phyloP scores from a whole-genome alignment of 2,888 invertebrate species.

The Brenthis daphne region DNA sequence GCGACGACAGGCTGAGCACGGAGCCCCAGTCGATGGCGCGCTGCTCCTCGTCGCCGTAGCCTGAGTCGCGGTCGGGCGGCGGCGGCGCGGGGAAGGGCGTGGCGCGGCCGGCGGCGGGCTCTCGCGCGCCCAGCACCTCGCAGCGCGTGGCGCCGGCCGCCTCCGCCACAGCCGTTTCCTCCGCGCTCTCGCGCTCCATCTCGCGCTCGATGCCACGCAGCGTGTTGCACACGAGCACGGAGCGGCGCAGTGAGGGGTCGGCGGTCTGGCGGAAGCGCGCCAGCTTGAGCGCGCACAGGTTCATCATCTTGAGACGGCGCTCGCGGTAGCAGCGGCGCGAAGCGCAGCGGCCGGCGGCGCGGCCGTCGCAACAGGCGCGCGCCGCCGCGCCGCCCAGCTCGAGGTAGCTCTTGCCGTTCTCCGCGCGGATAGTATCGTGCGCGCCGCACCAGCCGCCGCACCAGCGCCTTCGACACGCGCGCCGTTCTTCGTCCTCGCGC shows the following conservation, averaged over 20 bases:
- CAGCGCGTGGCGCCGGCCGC: slow-evolving; percentile 81
- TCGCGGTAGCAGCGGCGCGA: slow-evolving; percentile 92
- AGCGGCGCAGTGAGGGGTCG: slow-evolving; percentile 93
- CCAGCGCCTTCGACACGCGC: slow-evolving; percentile 81
- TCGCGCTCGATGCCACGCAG: slow-evolving; percentile 93
- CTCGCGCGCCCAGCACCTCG: slow-evolving; percentile 79
- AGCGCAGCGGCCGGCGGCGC: slow-evolving; percentile 88
- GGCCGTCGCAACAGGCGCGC: slow-evolving; percentile 89
- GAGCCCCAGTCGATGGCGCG: slow-evolving; percentile 96
- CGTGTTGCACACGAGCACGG: slow-evolving; percentile 96
- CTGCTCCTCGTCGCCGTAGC: slow-evolving; percentile 89
- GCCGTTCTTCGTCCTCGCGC: slow-evolving; percentile 79
- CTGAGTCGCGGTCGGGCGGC: slow-evolving; percentile 86
- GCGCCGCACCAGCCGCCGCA: slow-evolving; percentile 81
- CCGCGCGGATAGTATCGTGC: slow-evolving; percentile 93
- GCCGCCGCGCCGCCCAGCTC: slow-evolving; percentile 92
- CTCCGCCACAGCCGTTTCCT: slow-evolving; percentile 82
- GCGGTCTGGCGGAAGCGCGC: slow-evolving; percentile 93
- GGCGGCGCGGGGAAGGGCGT: slow-evolving; percentile 85
- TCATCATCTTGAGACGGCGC: slow-evolving; percentile 92
- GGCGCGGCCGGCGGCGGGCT: slow-evolving; percentile 82
- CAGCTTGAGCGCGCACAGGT: slow-evolving; percentile 95
- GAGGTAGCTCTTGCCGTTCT: slow-evolving; percentile 94
- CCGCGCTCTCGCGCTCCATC: slow-evolving; percentile 87
- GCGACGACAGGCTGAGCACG: slow-evolving; percentile 92